These are phyloP conservation scores for Crotalus helleri DNA, from an alignment of 2,113 vertebrate species.

Conservation along the genomic window DNA sequence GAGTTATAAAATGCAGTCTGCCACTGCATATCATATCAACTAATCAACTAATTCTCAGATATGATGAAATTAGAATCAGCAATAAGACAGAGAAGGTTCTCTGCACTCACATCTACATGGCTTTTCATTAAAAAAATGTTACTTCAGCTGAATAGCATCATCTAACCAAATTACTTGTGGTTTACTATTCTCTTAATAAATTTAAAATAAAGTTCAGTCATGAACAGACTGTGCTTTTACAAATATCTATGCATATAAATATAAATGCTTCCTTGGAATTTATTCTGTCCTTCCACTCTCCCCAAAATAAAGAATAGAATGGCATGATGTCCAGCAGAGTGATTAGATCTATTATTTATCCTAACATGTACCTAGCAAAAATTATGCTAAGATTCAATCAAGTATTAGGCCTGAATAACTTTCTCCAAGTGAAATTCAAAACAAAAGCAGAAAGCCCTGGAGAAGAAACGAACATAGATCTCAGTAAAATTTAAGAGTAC, in stretches of 20 bases:
- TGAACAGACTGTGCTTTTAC: not conserved
- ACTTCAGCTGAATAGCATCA: not conserved
- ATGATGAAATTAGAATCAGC: not conserved
- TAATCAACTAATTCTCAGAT: not conserved
- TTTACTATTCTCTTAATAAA: not conserved
- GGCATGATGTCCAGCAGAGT: slow-evolving; percentile 39
- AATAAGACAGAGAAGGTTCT: not conserved
- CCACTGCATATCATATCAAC: not conserved
- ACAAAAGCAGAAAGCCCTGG: slow-evolving; percentile 16
- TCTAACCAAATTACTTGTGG: not conserved
- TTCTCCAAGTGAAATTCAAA: not conserved
- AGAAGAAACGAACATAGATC: not conserved
- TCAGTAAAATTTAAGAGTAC: not conserved
- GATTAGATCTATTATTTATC: slow-evolving; percentile 23
- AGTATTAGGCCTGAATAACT: slow-evolving; percentile 2
- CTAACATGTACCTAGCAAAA: not conserved
- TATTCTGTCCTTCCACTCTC: not conserved
- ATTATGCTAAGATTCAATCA: slow-evolving; percentile 30
- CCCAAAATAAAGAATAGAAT: not conserved
- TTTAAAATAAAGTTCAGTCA: not conserved
- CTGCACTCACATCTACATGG: not conserved
- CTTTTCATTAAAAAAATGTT: not conserved
- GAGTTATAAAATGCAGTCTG: not conserved
- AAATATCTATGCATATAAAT: not conserved
- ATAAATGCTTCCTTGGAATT: not conserved